A percentile compares a stretch with the other conserved stretches of the same genome.
Evolutionary conservation across 2,113 vertebrate species (phyloP).

Genomic region (Pagrus major): DNA sequence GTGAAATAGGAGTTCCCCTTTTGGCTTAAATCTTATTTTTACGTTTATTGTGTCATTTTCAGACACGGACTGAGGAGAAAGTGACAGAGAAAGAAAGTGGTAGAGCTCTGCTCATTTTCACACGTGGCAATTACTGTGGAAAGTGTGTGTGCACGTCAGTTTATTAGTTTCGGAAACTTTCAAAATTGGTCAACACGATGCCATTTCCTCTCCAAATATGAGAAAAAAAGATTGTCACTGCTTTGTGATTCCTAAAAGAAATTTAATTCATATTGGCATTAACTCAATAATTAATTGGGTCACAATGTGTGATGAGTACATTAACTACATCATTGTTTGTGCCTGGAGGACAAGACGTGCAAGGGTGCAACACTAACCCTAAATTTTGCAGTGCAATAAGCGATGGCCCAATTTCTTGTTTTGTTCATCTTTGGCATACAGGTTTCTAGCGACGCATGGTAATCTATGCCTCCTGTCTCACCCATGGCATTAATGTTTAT

Average conservation of each 20-base stretch:
- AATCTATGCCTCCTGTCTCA: conserved; percentile 6
- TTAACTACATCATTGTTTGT: no score
- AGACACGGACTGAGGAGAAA: neutral
- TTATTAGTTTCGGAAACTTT: neutral
- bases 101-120: neutral
- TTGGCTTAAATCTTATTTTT: neutral
- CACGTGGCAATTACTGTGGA: neutral
- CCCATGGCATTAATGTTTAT: conserved; percentile 22
- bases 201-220: neutral
- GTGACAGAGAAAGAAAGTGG: no score
- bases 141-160: neutral
- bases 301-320: no score
- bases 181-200: no score
- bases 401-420: neutral
- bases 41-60: neutral
- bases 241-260: neutral
- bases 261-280: neutral
- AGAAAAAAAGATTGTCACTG: neutral
- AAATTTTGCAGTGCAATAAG: neutral
- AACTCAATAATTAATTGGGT: no score
- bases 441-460: conserved; percentile 19
- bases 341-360: neutral
- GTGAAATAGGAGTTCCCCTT: neutral
- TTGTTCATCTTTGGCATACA: neutral
- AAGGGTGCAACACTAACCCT: neutral